Conservation (phyloP, 2,888 invertebrate species). For the Desoria tigrina region DNA sequence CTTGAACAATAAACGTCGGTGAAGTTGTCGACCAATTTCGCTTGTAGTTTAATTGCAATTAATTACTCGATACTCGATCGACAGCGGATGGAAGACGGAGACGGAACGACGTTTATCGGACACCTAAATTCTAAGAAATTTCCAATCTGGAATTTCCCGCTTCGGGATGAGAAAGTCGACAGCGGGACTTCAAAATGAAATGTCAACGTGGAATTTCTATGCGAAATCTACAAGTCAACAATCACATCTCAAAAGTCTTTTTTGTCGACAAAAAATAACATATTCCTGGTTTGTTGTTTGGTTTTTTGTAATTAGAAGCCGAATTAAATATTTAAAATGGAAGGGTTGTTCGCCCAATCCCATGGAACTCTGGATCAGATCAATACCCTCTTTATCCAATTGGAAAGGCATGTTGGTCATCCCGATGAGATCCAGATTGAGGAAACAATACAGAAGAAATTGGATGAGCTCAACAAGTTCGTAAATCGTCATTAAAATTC, state of each 20-base stretch:
- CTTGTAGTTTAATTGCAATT: too few species aligned
- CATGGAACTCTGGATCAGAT: slow-evolving; percentile 47
- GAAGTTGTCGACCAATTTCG: too few species aligned
- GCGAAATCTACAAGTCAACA: too few species aligned
- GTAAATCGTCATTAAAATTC: too few species aligned
- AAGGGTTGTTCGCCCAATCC: slow-evolving; percentile 43
- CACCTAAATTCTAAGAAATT: too few species aligned
- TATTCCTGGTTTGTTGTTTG: too few species aligned
- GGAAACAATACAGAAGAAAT: slow-evolving; percentile 42
- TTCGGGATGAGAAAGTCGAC: too few species aligned
- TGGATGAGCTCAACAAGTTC: slow-evolving; percentile 47
- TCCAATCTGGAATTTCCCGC: too few species aligned
- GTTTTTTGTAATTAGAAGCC: not conserved
- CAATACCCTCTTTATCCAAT: slow-evolving; percentile 45
- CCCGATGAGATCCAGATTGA: slow-evolving; percentile 49
- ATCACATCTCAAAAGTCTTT: not conserved
- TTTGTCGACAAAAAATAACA: not conserved
- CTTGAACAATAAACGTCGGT: too few species aligned
- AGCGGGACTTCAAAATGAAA: not conserved
- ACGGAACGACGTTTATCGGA: too few species aligned
- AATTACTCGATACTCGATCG: too few species aligned
- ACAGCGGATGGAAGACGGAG: too few species aligned
- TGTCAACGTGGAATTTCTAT: not conserved
- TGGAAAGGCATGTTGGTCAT: slow-evolving; percentile 48
- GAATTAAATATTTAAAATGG: slow-evolving; percentile 35